These are phyloP conservation scores for Globicephala melas DNA, from an alignment of 2,113 vertebrate genomes.

Conservation along the genomic window DNA sequence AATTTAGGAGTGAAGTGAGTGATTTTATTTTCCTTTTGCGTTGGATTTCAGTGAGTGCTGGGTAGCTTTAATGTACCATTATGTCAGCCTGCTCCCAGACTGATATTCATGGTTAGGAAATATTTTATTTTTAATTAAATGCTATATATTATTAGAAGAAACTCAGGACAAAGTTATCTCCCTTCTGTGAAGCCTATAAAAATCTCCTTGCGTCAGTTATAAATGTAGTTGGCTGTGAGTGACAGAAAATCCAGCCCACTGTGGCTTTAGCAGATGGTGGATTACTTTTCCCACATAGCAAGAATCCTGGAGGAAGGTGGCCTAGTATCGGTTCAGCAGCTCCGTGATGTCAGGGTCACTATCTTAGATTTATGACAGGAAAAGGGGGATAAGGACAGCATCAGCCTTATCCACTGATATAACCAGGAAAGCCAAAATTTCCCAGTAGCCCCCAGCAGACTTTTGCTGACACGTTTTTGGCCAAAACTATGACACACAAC, in stretches of 20 bases:
- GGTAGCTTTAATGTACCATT: neutral
- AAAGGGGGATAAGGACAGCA: neutral
- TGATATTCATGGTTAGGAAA: neutral
- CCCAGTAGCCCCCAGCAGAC: neutral
- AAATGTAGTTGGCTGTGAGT: neutral
- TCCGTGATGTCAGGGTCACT: neutral
- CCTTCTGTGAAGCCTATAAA: constrained; percentile 1
- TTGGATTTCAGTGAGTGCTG: neutral
- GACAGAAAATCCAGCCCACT: neutral
- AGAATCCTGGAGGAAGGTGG: neutral
- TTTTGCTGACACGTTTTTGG: neutral
- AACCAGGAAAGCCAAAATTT: neutral
- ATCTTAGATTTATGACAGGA: neutral
- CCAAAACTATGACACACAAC: neutral
- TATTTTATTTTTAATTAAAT: constrained; percentile 49
- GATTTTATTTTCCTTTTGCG: constrained; percentile 24
- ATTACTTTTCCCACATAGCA: neutral
- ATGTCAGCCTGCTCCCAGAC: neutral
- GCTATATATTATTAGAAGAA: constrained; percentile 1
- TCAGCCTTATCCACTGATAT: neutral
- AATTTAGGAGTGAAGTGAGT: constrained; percentile 2
- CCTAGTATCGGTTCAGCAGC: neutral
- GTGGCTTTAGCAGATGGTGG: neutral
- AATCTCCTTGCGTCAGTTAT: neutral
- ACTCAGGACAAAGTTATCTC: neutral